phyloP scores from a whole-genome alignment of 2,888 invertebrate species.

The Tetanocera ferruginea region DNA sequence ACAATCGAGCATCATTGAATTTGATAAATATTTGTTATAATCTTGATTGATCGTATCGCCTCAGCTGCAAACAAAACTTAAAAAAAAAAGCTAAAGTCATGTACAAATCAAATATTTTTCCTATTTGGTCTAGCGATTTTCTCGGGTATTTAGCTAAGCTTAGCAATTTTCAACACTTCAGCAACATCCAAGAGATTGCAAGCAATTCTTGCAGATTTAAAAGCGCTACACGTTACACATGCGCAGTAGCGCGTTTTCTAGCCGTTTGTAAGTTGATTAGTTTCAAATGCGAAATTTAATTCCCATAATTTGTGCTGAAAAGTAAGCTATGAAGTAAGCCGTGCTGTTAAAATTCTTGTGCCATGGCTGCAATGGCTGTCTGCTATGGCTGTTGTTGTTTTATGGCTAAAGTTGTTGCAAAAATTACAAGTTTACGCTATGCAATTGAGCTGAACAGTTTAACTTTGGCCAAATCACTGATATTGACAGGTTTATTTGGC shows the following conservation, averaged over 20 bases:
- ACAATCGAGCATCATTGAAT: not conserved
- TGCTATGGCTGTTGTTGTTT: too few relatives aligned
- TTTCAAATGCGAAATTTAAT: conserved; percentile 50
- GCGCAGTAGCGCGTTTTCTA: conserved; percentile 20
- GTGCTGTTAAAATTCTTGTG: not conserved
- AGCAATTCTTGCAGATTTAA: too few relatives aligned
- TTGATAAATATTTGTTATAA: conserved; percentile 13
- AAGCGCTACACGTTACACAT: not conserved
- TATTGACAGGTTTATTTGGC: conserved; percentile 32
- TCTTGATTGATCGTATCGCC: conserved; percentile 32
- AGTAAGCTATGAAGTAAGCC: conserved; percentile 55
- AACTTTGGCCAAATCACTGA: conserved; percentile 28
- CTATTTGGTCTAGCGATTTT: not conserved
- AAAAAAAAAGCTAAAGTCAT: not conserved
- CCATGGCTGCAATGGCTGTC: not conserved
- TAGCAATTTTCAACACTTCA: not conserved
- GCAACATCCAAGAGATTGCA: not conserved
- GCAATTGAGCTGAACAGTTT: conserved; percentile 31
- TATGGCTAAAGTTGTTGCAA: not conserved
- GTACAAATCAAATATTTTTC: not conserved
- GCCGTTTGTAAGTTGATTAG: conserved; percentile 38
- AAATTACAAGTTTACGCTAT: conserved; percentile 21
- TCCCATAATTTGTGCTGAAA: conserved; percentile 60
- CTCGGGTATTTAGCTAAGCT: conserved; percentile 5
- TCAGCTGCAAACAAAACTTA: not conserved